Conservation (phyloP, 1,140 invertebrate genomes). For the Apis laboriosa region DNA sequence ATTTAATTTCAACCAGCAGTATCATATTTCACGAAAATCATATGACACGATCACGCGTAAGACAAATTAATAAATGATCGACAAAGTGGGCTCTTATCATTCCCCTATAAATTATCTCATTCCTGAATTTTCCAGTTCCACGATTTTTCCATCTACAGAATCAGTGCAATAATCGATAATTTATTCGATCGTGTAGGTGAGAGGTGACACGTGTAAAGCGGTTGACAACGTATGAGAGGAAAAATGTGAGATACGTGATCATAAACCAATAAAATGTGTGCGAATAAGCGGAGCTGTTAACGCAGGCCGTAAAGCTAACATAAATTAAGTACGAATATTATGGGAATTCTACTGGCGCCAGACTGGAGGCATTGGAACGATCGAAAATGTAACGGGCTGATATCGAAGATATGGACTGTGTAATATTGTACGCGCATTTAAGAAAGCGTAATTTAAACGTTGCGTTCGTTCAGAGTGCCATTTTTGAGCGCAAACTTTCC, state of each 20-base stretch:
- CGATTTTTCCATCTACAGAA: not conserved
- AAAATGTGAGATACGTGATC: conserved; percentile 28
- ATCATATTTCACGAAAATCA: not conserved
- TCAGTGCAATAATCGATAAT: not conserved
- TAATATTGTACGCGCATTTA: conserved; percentile 27
- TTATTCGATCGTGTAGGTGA: too few species aligned
- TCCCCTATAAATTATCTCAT: not conserved
- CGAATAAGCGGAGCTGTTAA: conserved; percentile 27
- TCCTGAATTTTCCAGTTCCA: not conserved
- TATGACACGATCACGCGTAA: too few species aligned
- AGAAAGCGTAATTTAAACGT: conserved; percentile 21
- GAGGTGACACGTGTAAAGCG: not conserved
- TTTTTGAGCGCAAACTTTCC: conserved; percentile 13
- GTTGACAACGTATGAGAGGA: not conserved
- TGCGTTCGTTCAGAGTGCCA: not conserved
- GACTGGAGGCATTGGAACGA: conserved; percentile 55
- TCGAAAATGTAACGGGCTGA: conserved; percentile 37
- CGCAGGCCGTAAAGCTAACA: conserved; percentile 62
- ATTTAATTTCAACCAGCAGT: not conserved
- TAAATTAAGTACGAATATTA: conserved; percentile 65
- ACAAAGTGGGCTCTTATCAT: not conserved
- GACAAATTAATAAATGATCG: not conserved
- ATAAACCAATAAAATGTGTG: conserved; percentile 8
- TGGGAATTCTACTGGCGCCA: conserved; percentile 58
- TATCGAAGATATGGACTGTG: conserved; percentile 19